Evolutionary conservation across 2,113 vertebrate species (phyloP), one percentile per base, ranked within the genome.

Genomic region (Phycodurus eques): DNA sequence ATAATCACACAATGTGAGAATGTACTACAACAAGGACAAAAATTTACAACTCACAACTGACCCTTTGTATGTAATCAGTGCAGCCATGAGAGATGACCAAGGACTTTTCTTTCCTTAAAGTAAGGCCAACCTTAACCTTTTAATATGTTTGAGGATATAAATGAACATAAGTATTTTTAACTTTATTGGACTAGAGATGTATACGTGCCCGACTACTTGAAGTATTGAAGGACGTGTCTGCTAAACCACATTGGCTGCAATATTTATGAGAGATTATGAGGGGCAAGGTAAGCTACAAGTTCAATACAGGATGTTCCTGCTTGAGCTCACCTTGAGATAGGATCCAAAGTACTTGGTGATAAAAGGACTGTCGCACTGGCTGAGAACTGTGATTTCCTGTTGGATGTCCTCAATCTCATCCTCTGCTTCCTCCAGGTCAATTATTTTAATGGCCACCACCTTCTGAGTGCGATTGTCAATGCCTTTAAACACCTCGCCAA

Each of bases 391-490:
- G 85, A 99, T 99, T 90, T 99, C 98, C 87, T 99, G 96, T 65
- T 99, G 96, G 88, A 99, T 96, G 88, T 99, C 97, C 90, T 99
- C 97, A 72, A 99, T 98, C 86, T 99, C 98, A 81, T 99, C 98
- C 88, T 99, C 98, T 0, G 98, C 98, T 90, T 98, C 97, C 89
- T 99, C 98, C 80, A 99, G 93, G 86, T 99, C 97, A 85, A 99
- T 99, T 79, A 95, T 98, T 94, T 99, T 99, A 91, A 99, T 99
- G 82, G 98, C 98, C 78, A 99, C 94, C 70, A 98, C 95, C 90
- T 97, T 97, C 90, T 99, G 97, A 86, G 95, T 98, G 90, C 93
- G 94, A 92, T 94, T 96, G 94, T 99, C 97, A 83, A 99, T 99
- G 92, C 97, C 98, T 94, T 99, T 99, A 86, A 96, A 99, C 74